Base-by-base conservation (phyloP, 2,888 invertebrate genomes). In the Hoplodrina ambigua region DNA sequence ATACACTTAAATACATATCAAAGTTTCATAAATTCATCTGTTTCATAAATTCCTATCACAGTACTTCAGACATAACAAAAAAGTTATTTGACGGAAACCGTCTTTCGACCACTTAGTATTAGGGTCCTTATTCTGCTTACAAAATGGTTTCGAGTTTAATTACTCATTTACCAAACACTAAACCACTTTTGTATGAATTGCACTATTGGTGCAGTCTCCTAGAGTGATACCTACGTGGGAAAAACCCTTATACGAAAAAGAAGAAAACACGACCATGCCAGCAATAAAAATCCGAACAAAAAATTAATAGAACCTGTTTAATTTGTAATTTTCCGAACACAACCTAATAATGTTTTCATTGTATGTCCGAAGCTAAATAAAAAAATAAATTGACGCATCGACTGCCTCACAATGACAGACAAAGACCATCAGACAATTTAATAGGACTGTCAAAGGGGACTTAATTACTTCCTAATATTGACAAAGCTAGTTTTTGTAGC, bases 381-480 rank as follows among this genome's bases (percentile, higher is more conserved):
- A 78, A 69, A 69, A 71, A 86, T 60, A 69, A 80, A 85, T 81
- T 84, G 88, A 88, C 86, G 87, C 89, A 89, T 89, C 89, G 86
- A 87, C 72, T 79, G 66, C 74, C 80, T 69, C 62, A 78, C 79
- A 84, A 71, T 46, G 71, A 60, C 65, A 62, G 73, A 89, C 86
- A 90, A 89, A 88, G 86, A 85, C 79, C 86, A 89, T 91, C 89
- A 85, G 82, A 81, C 78, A 86, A 86, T 86, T 89, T 92, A 91
- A 94, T 93, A 91, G 90, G 85, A 88, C 88, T 92, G 91, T 90
- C 93, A 92, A 90, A 89, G 87, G 88, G 78, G 77, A 76, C 78
- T 89, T 94, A 93, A 95, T 94, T 94, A 94, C 94, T 95, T 95
- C 94, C 94, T 94, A 94, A 92, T 93, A 92, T 92, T 90, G 91